A percentile compares a stretch with the other conserved stretches of the same genome.
These are phyloP conservation scores for Sphenodon punctatus DNA, from an alignment of 2,797 vertebrate genomes.

Conservation along the genomic window DNA sequence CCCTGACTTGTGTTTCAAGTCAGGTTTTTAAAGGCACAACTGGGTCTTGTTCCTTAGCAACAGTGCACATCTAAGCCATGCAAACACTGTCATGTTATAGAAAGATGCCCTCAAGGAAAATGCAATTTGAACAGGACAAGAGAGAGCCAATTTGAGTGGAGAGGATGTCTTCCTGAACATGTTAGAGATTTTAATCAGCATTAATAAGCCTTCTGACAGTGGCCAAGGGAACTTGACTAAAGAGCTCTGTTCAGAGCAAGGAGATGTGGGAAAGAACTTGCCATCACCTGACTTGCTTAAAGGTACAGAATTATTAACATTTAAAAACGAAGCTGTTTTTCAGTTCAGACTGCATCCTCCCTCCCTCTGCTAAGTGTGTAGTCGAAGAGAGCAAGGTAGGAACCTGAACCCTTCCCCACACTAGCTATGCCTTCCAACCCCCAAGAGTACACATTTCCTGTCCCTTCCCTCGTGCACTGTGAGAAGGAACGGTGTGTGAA, in stretches of 20 bases:
- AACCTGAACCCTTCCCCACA: no score
- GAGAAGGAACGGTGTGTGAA: no score
- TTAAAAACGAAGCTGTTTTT: neutral
- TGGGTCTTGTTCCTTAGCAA: slow-evolving; percentile 79
- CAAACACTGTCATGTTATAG: slow-evolving; percentile 51
- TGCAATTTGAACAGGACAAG: slow-evolving; percentile 31
- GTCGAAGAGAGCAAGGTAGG: no score
- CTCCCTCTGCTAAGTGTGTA: no score
- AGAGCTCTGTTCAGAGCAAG: neutral
- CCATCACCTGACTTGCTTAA: neutral
- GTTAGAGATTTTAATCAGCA: slow-evolving; percentile 11
- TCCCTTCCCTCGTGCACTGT: no score
- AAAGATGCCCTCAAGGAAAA: slow-evolving; percentile 49
- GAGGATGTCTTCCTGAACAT: slow-evolving; percentile 23
- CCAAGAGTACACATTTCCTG: no score
- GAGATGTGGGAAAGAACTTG: neutral
- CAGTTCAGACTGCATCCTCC: neutral
- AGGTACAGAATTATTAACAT: neutral
- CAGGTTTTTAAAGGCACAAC: slow-evolving; percentile 65
- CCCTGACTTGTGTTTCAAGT: slow-evolving; percentile 61
- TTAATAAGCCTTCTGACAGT: neutral
- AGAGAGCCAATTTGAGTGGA: slow-evolving; percentile 31
- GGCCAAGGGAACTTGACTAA: neutral
- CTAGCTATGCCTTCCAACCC: no score
- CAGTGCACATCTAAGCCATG: slow-evolving; percentile 60